These are phyloP conservation scores for Spea hammondii DNA, from an alignment of 2,797 vertebrate species.

Conservation along the genomic window DNA sequence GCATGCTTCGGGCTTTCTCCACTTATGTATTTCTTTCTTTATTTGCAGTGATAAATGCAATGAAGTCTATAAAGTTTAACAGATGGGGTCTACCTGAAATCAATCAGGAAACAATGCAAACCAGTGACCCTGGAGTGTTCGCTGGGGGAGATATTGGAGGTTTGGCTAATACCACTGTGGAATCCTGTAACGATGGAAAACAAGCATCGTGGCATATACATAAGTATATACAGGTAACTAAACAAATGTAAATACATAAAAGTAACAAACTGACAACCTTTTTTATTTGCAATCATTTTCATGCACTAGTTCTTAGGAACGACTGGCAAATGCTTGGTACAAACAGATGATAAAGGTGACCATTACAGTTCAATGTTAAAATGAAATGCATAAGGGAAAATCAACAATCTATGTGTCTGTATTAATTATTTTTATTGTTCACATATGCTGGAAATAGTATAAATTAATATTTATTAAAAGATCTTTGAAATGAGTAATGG, in stretches of 20 bases:
- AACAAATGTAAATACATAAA: too few species aligned
- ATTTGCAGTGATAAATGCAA: conserved; percentile 79
- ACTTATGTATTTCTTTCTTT: conserved; percentile 31
- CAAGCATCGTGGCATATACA: conserved; percentile 96
- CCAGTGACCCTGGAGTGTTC: conserved; percentile 90
- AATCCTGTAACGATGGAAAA: conserved; percentile 93
- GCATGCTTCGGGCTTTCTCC: neutral
- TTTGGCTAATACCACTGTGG: conserved; percentile 88
- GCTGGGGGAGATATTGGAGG: conserved; percentile 88
- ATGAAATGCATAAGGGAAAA: too few species aligned
- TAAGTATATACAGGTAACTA: conserved; percentile 84
- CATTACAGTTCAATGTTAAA: too few species aligned
- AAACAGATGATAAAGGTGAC: too few species aligned
- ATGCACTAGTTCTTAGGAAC: too few species aligned
- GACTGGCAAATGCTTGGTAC: too few species aligned
- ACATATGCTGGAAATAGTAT: too few species aligned
- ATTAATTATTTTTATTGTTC: too few species aligned
- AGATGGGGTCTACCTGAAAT: conserved; percentile 88
- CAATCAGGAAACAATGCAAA: conserved; percentile 86
- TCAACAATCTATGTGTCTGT: neutral
- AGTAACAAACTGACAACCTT: too few species aligned
- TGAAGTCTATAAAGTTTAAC: conserved; percentile 84
- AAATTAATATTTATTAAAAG: too few species aligned
- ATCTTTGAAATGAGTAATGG: too few species aligned
- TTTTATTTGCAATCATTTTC: too few species aligned